phyloP scores from a whole-genome alignment of 2,113 vertebrate genomes.

The Corythoichthys haematopterus region DNA sequence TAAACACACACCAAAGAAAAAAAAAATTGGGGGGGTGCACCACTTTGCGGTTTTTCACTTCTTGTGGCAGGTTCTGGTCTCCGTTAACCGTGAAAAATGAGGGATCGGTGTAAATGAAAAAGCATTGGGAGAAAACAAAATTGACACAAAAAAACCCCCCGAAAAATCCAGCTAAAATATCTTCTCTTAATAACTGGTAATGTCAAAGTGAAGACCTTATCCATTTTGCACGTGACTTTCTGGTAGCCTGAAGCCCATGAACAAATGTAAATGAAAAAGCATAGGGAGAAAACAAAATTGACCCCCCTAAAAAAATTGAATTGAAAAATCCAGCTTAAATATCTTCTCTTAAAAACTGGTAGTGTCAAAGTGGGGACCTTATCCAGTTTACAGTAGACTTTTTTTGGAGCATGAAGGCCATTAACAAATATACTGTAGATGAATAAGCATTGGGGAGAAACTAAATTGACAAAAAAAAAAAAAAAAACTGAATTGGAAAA shows the following conservation, averaged over 20 bases:
- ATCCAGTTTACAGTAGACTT: conserved; percentile 49
- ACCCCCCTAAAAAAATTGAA: neutral
- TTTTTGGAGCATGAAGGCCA: conserved; percentile 41
- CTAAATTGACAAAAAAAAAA: neutral
- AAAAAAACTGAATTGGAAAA: neutral
- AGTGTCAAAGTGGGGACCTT: conserved; percentile 28
- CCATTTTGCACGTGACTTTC: conserved; percentile 33
- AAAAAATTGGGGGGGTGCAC: no score
- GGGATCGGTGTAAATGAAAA: no score
- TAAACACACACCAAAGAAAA: no score
- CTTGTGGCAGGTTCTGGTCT: no score
- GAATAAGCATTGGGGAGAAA: no score
- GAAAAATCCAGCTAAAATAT: neutral
- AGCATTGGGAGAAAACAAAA: no score
- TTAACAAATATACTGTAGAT: neutral
- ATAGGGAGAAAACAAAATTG: neutral
- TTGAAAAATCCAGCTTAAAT: neutral
- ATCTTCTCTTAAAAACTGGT: neutral
- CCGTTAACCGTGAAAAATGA: no score
- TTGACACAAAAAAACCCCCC: no score
- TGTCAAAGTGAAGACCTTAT: conserved; percentile 30
- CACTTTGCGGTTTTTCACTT: no score
- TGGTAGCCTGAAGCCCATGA: conserved; percentile 38
- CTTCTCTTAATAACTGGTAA: conserved; percentile 10
- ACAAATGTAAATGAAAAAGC: no score